Evolutionary conservation across 2,888 invertebrate species (phyloP).

Genomic region (Pachymerium ferrugineum): DNA sequence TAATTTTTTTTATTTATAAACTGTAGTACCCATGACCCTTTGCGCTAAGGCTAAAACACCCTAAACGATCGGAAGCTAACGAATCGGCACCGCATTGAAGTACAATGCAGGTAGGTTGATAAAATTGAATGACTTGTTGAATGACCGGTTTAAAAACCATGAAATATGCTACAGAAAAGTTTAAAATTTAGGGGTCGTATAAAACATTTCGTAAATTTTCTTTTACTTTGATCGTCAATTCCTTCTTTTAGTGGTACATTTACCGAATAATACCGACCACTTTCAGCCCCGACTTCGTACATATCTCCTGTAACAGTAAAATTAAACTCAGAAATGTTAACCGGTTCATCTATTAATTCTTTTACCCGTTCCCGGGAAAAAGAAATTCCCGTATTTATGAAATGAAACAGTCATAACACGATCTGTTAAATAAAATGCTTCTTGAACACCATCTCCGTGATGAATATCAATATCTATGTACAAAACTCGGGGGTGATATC

Average conservation of each 20-base stretch:
- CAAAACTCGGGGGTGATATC: conserved; percentile 86
- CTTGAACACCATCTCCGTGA: conserved; percentile 94
- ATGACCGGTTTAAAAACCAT: conserved; percentile 94
- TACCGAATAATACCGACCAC: conserved; percentile 92
- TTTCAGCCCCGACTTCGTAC: conserved; percentile 96
- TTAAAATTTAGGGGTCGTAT: background rate
- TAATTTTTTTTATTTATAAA: background rate
- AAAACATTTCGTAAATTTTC: background rate
- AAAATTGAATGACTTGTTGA: conserved; percentile 86
- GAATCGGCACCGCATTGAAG: conserved; percentile 98
- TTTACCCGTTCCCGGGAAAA: conserved; percentile 91
- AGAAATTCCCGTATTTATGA: conserved; percentile 96
- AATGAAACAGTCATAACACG: conserved; percentile 99
- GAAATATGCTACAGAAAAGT: conserved; percentile 61
- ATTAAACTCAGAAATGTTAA: background rate
- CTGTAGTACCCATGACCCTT: conserved; percentile 75
- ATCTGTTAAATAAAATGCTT: conserved; percentile 95
- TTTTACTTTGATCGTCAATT: conserved; percentile 70
- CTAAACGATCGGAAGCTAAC: conserved; percentile 85
- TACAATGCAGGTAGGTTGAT: conserved; percentile 92
- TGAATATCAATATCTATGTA: conserved; percentile 99
- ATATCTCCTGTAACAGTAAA: conserved; percentile 63
- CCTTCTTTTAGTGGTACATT: conserved; percentile 98
- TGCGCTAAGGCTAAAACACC: conserved; percentile 92
- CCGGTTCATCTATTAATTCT: background rate